These are phyloP conservation scores for Andrena flavipes DNA, from an alignment of 2,888 invertebrate species.

Conservation along the genomic window DNA sequence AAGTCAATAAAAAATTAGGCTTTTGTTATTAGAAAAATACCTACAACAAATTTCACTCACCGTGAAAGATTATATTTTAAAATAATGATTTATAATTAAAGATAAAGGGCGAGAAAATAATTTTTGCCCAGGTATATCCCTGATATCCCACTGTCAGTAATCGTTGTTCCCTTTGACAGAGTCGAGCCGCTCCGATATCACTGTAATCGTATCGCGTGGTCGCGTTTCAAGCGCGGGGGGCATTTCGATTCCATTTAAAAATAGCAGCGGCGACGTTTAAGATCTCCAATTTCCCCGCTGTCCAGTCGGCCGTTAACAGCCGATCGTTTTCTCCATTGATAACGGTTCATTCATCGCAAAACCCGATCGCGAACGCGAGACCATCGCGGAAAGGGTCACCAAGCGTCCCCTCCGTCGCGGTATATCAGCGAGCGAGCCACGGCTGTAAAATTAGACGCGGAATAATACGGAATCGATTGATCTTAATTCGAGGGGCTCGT, in stretches of 20 bases:
- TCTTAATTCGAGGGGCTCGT: constrained; percentile 41
- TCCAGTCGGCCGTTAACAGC: not conserved
- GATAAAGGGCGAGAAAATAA: no score
- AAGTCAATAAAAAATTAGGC: no score
- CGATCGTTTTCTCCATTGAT: constrained; percentile 44
- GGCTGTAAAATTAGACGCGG: constrained; percentile 48
- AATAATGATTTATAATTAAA: no score
- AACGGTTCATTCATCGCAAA: constrained; percentile 35
- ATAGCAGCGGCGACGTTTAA: not conserved
- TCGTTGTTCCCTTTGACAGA: not conserved
- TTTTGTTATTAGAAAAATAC: no score
- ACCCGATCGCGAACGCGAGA: constrained; percentile 25
- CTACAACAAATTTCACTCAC: no score
- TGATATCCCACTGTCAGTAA: not conserved
- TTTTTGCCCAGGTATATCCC: no score
- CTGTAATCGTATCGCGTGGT: constrained; percentile 1
- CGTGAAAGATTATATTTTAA: no score
- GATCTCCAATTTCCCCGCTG: constrained; percentile 42
- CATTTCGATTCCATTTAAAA: constrained; percentile 1
- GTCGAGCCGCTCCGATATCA: not conserved
- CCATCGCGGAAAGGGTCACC: not conserved
- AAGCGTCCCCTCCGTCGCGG: no score
- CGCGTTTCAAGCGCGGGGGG: not conserved
- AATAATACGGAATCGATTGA: constrained; percentile 50
- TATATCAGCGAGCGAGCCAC: not conserved